Percentiles rank a stretch among this genome's conserved stretches.
phyloP scores from a whole-genome alignment of 2,888 invertebrate genomes.

The Chromoteleia sp. region DNA sequence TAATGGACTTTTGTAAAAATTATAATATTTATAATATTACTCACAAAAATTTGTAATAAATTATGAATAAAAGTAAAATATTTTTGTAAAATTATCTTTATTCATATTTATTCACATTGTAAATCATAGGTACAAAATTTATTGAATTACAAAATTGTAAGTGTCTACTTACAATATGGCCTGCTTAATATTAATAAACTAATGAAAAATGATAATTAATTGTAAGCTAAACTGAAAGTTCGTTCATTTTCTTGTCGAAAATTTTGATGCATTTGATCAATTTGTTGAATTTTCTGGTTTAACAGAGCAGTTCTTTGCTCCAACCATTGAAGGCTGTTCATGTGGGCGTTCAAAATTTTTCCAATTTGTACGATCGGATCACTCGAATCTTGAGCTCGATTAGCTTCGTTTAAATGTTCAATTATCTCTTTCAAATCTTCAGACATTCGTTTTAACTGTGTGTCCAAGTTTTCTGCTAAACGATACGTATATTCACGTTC shows the following conservation, averaged over 20 bases:
- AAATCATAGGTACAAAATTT: constrained; percentile 21
- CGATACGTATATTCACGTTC: constrained; percentile 96
- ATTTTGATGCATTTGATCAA: constrained; percentile 92
- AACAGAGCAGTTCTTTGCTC: constrained; percentile 93
- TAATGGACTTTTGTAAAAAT: background rate
- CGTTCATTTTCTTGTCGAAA: constrained; percentile 91
- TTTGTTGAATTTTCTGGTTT: constrained; percentile 91
- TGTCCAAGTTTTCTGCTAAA: constrained; percentile 95
- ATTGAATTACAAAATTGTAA: constrained; percentile 1
- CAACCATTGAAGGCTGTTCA: constrained; percentile 98
- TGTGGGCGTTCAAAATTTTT: constrained; percentile 97
- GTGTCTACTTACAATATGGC: background rate
- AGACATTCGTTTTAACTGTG: constrained; percentile 96
- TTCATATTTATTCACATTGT: constrained; percentile 5
- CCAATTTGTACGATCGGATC: constrained; percentile 97
- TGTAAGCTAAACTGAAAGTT: constrained; percentile 88
- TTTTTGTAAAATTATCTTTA: constrained; percentile 35
- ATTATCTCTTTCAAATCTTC: constrained; percentile 98
- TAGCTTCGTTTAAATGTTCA: constrained; percentile 95
- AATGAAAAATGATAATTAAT: constrained; percentile 70
- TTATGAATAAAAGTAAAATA: background rate
- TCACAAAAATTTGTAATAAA: no score
- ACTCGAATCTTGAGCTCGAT: constrained; percentile 91
- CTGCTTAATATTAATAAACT: background rate
- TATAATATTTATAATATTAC: no score